These are phyloP conservation scores for Drosophila dunni DNA, from an alignment of 1,140 invertebrate species.

Conservation along the genomic window DNA sequence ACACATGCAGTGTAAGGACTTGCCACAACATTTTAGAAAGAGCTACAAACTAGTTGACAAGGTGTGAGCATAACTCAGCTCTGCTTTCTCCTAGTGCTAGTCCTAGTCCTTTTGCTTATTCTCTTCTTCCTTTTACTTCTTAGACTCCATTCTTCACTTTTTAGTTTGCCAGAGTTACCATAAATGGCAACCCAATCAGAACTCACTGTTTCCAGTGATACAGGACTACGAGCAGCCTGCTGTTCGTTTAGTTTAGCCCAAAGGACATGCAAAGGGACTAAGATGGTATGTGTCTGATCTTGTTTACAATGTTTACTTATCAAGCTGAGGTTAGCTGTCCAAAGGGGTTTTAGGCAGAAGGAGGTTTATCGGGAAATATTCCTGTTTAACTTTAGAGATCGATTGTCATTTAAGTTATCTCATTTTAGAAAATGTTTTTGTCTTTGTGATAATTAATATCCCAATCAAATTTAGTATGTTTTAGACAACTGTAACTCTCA, in stretches of 20 bases:
- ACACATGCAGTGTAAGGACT: too few relatives aligned
- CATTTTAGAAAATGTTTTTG: too few relatives aligned
- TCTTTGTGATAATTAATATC: too few relatives aligned
- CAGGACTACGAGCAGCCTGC: conserved; percentile 27
- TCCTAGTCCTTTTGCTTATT: not conserved
- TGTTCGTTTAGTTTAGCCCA: conserved; percentile 7
- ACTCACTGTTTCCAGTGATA: conserved; percentile 7
- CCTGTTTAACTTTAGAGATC: too few relatives aligned
- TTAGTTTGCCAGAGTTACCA: not conserved
- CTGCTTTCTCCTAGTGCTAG: not conserved
- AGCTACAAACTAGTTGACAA: not conserved
- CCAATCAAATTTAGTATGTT: too few relatives aligned
- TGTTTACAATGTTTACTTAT: not conserved
- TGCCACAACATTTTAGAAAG: too few relatives aligned
- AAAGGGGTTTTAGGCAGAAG: too few relatives aligned
- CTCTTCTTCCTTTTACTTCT: too few relatives aligned
- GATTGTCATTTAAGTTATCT: too few relatives aligned
- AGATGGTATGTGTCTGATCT: not conserved
- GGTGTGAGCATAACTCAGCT: not conserved
- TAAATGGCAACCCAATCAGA: conserved; percentile 25
- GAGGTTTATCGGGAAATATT: too few relatives aligned
- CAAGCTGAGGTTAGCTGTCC: not conserved
- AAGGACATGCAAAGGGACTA: conserved; percentile 10
- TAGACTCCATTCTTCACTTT: not conserved
- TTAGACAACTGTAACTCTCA: too few relatives aligned